Evolutionary conservation across 2,113 vertebrate genomes (phyloP).

Genomic region (Rhombomys opimus): DNA sequence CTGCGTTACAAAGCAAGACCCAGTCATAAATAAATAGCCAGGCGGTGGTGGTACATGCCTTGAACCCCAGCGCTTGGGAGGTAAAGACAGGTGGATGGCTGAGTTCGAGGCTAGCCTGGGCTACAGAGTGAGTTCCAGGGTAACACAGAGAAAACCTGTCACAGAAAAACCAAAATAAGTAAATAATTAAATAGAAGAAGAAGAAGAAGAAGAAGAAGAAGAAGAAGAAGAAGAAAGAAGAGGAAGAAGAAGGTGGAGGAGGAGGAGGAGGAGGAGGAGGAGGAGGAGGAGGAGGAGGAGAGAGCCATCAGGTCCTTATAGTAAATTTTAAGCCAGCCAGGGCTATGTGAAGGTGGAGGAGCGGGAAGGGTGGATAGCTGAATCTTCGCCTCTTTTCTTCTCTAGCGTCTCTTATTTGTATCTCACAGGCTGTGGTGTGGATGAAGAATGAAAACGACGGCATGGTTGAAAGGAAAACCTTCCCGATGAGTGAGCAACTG

Average conservation of each 20-base stretch:
- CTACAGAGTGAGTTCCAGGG: neutral
- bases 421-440: constrained; percentile 79
- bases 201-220: neutral
- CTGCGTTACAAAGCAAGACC: neutral
- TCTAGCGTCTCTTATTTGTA: neutral
- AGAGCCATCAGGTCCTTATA: neutral
- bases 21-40: neutral
- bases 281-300: neutral
- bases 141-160: neutral
- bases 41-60: neutral
- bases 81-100: neutral
- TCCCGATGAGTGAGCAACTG: constrained; percentile 69
- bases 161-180: neutral
- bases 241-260: too few relatives aligned
- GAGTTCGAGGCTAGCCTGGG: too few relatives aligned
- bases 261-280: accelerated
- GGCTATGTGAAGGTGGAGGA: neutral
- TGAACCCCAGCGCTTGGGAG: neutral
- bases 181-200: neutral
- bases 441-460: constrained; percentile 59
- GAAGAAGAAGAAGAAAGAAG: neutral
- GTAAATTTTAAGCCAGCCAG: neutral
- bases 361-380: neutral
- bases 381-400: neutral
- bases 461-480: constrained; percentile 66